Evolutionary conservation across 2,113 vertebrate genomes (phyloP), one percentile per base, ranked within the genome.

Genomic region (Dromiciops gliroides): DNA sequence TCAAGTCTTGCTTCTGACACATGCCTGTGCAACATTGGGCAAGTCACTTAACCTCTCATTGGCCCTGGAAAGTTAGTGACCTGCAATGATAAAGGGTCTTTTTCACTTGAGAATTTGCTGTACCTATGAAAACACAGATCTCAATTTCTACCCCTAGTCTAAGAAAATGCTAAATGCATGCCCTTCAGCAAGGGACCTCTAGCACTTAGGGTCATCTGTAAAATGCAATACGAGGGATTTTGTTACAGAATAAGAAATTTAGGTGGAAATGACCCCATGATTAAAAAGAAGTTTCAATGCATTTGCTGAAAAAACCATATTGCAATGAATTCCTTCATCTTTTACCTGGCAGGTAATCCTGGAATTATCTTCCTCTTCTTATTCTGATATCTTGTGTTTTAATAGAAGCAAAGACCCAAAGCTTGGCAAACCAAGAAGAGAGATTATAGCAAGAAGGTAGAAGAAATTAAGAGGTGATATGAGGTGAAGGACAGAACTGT

Each of bases 401-500:
- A 22, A 37, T 9, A 95, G 94, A 90, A 90, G 92, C 49, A 44
- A 51, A 83, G 31, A 94, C 52, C 50, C 48, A 28, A 47, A 44
- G 28, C 26, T n/a, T 88, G 22, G n/a, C 19, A 83, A 83, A 83
- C 51, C 47, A 50, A 5, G 51, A 91, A 37, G 88, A 92, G 50
- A 89, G 48, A 48, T 83, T 89, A 83, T 93, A 50, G 60, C 90
- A 22, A 9, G 49, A 92, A 95, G 25, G 31, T 7, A 25, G 26
- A 49, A 91, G 31, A 75, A 83, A 89, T n/a, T 16, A 91, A 28
- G n/a, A 91, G 83, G 48, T 83, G 52, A 89, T 23, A 92, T 51
- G 92, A 94, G 48, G 49, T 31, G 44, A 97, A 91, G 14, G 48
- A 44, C 83, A 83, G 44, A 49, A 95, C 90, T 93, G 91, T 44